These are phyloP conservation scores for Cerastoderma edule DNA, from an alignment of 2,888 invertebrate genomes.

Conservation along the genomic window DNA sequence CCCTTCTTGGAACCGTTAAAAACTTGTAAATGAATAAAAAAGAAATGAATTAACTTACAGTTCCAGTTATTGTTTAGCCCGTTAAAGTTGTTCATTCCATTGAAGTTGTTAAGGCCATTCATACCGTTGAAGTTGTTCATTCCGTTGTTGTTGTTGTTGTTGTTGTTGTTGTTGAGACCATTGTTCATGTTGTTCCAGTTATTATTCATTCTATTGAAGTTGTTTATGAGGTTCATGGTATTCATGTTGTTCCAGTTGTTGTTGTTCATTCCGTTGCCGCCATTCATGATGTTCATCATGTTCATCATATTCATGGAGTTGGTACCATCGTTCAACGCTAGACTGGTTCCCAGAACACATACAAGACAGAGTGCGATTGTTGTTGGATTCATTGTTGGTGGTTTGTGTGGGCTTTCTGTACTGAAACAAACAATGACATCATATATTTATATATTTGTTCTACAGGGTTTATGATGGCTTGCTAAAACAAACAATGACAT, in stretches of 20 bases:
- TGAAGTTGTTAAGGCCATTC: too few species aligned
- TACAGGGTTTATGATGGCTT: too few species aligned
- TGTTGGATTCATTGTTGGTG: conserved; percentile 3
- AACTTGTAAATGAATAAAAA: background rate
- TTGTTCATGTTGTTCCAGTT: conserved; percentile 16
- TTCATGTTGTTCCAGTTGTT: conserved; percentile 5
- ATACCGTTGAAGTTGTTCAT: too few species aligned
- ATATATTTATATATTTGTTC: background rate
- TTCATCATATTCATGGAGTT: conserved; percentile 11
- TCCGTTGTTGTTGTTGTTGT: too few species aligned
- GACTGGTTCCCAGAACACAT: background rate
- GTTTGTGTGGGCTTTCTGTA: background rate
- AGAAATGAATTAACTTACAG: background rate
- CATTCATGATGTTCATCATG: conserved; percentile 10
- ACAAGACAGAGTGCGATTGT: background rate
- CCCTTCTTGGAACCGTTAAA: too few species aligned
- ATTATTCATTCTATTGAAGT: conserved; percentile 8
- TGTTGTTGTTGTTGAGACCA: background rate
- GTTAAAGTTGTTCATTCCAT: conserved; percentile 12
- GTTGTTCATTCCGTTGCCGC: background rate
- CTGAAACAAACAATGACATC: background rate
- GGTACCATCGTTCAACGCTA: background rate
- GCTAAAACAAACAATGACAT: too few species aligned
- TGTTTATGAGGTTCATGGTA: background rate
- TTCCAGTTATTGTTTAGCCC: conserved; percentile 11